These are phyloP conservation scores for Drosophila bocqueti DNA, from an alignment of 1,140 invertebrate genomes.

Conservation along the genomic window DNA sequence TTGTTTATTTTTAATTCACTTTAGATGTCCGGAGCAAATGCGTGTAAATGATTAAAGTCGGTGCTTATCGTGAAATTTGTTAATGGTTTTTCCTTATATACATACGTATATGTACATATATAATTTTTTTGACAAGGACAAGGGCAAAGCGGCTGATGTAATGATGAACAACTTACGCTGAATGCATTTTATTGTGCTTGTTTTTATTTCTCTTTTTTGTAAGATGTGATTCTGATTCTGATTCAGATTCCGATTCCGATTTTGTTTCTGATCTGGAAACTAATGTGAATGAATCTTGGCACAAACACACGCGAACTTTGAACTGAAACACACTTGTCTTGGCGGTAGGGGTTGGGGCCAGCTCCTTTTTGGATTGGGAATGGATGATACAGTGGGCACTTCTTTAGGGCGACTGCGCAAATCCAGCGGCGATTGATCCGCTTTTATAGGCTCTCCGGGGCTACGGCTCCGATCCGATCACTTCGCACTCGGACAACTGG, in stretches of 20 bases:
- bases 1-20: conserved; percentile 63
- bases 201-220: neutral
- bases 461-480: conserved; percentile 25
- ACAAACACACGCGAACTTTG: conserved; percentile 14
- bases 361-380: neutral
- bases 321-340: neutral
- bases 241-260: no score
- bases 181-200: conserved; percentile 57
- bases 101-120: neutral
- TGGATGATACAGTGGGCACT: conserved; percentile 47
- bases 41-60: conserved; percentile 34
- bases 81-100: neutral
- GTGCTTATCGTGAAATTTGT: conserved; percentile 27
- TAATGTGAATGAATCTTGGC: neutral
- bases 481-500: conserved; percentile 46
- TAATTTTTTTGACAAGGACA: conserved; percentile 32
- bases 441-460: conserved; percentile 62
- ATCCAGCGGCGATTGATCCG: conserved; percentile 57
- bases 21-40: conserved; percentile 38
- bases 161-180: conserved; percentile 66
- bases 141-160: conserved; percentile 36
- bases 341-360: neutral
- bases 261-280: neutral
- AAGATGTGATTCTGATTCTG: neutral
- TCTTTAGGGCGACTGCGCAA: conserved; percentile 58